These are phyloP conservation scores for Aphrophora alni DNA, from an alignment of 2,888 invertebrate genomes.

Conservation along the genomic window DNA sequence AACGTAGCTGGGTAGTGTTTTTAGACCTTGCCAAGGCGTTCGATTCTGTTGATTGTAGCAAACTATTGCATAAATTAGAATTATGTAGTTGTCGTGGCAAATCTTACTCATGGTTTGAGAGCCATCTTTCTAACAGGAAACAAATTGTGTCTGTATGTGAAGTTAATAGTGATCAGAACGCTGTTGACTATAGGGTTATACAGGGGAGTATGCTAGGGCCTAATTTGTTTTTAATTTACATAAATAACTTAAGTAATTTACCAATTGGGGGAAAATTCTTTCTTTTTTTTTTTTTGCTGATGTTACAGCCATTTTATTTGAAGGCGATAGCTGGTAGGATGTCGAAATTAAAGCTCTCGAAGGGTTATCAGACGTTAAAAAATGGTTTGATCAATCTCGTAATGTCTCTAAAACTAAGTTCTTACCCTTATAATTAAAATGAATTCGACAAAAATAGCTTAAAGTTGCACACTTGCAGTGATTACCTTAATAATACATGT, in stretches of 20 bases:
- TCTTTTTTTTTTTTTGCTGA: conserved; percentile 22
- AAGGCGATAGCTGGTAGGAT: conserved; percentile 17
- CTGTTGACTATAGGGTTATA: conserved; percentile 7
- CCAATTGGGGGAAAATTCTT: neutral
- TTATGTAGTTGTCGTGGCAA: conserved; percentile 12
- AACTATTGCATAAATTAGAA: conserved; percentile 16
- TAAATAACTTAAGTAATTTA: conserved; percentile 25
- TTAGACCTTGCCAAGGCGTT: conserved; percentile 34
- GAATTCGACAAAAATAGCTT: too few species aligned
- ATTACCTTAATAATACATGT: too few species aligned
- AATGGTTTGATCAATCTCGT: conserved; percentile 23
- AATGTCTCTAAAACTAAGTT: neutral
- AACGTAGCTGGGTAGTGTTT: conserved; percentile 2
- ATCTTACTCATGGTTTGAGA: conserved; percentile 23
- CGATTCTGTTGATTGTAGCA: conserved; percentile 25
- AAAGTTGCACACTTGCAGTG: too few species aligned
- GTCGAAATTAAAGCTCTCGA: neutral
- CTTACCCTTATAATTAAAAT: too few species aligned
- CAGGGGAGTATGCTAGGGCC: conserved; percentile 22
- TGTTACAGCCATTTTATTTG: conserved; percentile 19
- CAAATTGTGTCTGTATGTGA: conserved; percentile 14
- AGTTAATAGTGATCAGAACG: neutral
- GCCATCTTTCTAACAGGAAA: conserved; percentile 30
- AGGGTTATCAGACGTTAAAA: neutral
- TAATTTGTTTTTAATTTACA: conserved; percentile 25